Evolutionary conservation across 53 echinoderm and acorn worm species (phyloP), one percentile per base, ranked within the genome.

Genomic region (Henricia sp.): DNA sequence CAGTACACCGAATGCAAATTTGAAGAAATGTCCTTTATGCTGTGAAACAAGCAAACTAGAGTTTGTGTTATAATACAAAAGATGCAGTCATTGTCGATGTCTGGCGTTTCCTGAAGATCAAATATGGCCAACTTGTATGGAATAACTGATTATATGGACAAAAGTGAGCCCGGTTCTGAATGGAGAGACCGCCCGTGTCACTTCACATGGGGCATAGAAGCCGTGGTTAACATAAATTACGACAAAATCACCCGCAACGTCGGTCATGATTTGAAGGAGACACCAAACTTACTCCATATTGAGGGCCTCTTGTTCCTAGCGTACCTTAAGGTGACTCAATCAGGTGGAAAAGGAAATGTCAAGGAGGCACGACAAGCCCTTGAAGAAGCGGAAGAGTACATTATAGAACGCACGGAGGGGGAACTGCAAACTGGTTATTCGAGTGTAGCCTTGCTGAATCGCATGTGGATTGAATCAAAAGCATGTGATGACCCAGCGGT

Each of bases 381-480:
- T 4, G 28, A 74, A 16, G 32, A 55, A 74, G 74, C 74, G 12
- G 56, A 74, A 39, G 55, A 56, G 4, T 55, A 38, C 27, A 74
- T n/a, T n/a, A n/a, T 74, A 48, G 48, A 50, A 13, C 50, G 19
- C 1, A 56, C 74, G 32, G 55, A 57, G 2, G 4, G 0, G 19
- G 3, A 56, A 1, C 26, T 74, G 27, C 54, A 52, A 23, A 54
- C 29, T 20, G 74, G 57, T 29, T 74, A 74, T 40, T 56, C 4
- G 57, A 29, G 50, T 24, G 74, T 74, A 27, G 55, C 74, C 37
- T 27, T 74, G 10, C 55, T 74, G 21, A 74, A 74, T 39, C 74
- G 74, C 11, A 38, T 74, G 24, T 74, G 74, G 74, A 74, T 74
- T n/a, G 74, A 74, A 14, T 14, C 54, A 39, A 74, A 57, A 37